Evolutionary conservation across 2,888 invertebrate species (phyloP), one percentile per base, ranked within the genome.

Genomic region (Zygothrica quintamaculata): DNA sequence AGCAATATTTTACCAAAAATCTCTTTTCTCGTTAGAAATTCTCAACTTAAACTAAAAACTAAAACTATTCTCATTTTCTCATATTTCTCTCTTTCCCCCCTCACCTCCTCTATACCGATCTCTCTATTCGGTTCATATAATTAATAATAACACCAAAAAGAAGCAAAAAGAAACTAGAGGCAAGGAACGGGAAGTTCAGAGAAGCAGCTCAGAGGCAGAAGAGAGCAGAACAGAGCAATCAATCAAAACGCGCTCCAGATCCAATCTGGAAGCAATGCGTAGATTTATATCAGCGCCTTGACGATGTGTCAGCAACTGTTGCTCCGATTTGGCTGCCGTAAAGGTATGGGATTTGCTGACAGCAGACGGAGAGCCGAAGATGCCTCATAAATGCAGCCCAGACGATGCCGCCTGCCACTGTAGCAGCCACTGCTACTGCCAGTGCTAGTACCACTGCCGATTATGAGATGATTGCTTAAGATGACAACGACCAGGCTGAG

Each of bases 381-480:
- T 40, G 72, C 72, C 73, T 71, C 72, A 71, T 56, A 61, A 75
- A 72, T 71, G 62, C 60, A 48, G 37, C 31, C 31, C 22, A 11
- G 43, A 22, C 7, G 22, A 26, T 40, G 58, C 16, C 25, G 43
- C 44, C 44, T 29, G 39, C 55, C 37, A 26, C 53, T 15, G 58
- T 11, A 37, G n/a, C 34, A 44, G 58, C 39, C 37, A 12, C 22
- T 34, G 31, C 43, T 36, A 34, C 36, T 39, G 56, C 37, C 56
- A 39, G 34, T 44, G 66, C 52, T 58, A 65, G 64, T 80, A 85
- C 85, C 85, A 81, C 71, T 74, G 80, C 84, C 77, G 87, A 84
- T 82, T 87, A 81, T 81, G 82, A 82, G 87, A 77, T 82, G 85
- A 79, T 79, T 79, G 79, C 79, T 79, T 85, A 85, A 79, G 79